Base-by-base conservation (phyloP, 1,140 invertebrate species). In the Elymnias hypermnestra region DNA sequence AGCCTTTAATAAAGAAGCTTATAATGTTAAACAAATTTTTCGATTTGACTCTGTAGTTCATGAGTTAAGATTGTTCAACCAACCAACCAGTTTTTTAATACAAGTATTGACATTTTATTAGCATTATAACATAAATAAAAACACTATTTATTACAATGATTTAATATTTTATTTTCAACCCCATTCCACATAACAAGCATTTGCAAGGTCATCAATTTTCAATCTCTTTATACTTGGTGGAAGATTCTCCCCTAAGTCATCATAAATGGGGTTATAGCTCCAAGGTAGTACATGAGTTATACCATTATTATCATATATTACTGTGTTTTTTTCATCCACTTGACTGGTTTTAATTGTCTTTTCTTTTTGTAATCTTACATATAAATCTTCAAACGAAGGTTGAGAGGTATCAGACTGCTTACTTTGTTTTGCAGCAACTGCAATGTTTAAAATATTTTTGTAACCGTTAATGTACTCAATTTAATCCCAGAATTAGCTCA, bases 171-270 rank as follows among this genome's bases (percentile, higher is more conserved):
- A 26, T 31, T 31, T 23, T 74, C 62, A 81, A 39, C 89, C 89
- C 91, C 91, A 92, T 53, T 88, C 74, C 14, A 66, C 73, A 53
- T 90, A 77, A 47, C 77, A 63, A 7, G 69, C 72, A 60, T 87
- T 59, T 5, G 44, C 52, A 63, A 91, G 88, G 59, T 88, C 86
- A 23, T 87, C 81, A 0, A 74, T 60, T 19, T 82, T 88, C 7
- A 91, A 72, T 48, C 87, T 88, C 55, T 83, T 87, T 8, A 91
- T 21, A 14, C 91, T 92, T 8, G 88, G 89, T 12, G 91, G 90
- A 43, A 92, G 69, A 67, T 87, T 53, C 1, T 65, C 84, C 8
- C 69, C 56, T 53, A 83, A 81, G 44, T 60, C 75, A 23, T 89
- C 77, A 31, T 90, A 72, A 31, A 77, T 49, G 22, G 66, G 43